These are phyloP conservation scores for Thera britannica DNA, from an alignment of 2,888 invertebrate species.

Conservation along the genomic window DNA sequence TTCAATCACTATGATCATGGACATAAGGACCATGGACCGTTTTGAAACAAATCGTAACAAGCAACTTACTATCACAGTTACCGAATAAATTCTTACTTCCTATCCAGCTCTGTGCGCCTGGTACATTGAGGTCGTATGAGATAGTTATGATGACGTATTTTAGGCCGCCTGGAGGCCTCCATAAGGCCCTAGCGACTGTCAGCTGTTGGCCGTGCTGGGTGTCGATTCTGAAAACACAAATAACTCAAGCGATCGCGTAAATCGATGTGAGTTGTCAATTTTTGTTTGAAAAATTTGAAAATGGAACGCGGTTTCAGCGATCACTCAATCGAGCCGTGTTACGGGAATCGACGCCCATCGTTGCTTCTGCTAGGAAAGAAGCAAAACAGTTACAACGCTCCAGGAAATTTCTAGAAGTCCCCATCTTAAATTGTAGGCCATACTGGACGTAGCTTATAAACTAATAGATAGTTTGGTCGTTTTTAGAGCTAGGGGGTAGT, in stretches of 20 bases:
- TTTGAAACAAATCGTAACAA: conserved; percentile 98
- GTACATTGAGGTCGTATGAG: conserved; percentile 6
- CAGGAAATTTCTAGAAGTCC: neutral
- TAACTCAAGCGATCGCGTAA: no score
- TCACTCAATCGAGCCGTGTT: no score
- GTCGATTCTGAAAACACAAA: no score
- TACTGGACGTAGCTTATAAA: neutral
- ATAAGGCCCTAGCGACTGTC: neutral
- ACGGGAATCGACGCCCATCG: no score
- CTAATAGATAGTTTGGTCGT: neutral
- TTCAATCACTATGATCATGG: conserved; percentile 94
- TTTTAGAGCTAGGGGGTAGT: neutral
- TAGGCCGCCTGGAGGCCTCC: conserved; percentile 1
- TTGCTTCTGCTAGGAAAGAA: neutral
- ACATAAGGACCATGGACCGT: conserved; percentile 97
- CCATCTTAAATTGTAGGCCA: neutral
- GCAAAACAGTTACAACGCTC: neutral
- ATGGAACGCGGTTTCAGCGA: no score
- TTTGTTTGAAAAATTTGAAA: no score
- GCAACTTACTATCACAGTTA: conserved; percentile 92
- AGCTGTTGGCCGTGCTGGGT: neutral
- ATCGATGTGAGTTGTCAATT: no score
- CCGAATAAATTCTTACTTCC: conserved; percentile 71
- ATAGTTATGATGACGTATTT: neutral
- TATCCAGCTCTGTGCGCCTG: conserved; percentile 15